phyloP scores from a whole-genome alignment of 2,797 vertebrate species.

The Tympanoctomys barrerae region DNA sequence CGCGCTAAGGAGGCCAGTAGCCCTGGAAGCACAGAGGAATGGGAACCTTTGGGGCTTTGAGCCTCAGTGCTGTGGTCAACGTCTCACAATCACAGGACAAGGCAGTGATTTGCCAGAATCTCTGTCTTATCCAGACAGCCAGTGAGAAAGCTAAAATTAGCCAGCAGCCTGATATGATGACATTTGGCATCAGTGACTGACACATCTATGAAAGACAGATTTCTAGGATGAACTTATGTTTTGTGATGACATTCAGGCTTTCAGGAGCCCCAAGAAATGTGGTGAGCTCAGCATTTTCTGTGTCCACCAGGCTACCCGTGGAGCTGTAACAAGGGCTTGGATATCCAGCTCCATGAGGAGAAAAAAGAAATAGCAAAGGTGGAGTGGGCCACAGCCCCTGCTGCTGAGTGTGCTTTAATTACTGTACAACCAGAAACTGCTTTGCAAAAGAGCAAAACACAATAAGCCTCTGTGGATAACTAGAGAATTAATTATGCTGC shows the following conservation, averaged over 20 bases:
- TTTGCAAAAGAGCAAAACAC: conserved; percentile 25
- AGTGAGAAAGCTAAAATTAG: conserved; percentile 63
- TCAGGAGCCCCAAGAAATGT: not conserved
- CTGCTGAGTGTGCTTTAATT: not conserved
- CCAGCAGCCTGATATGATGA: conserved; percentile 48
- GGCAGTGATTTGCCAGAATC: not conserved
- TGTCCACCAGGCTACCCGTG: accelerated
- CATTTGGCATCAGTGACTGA: conserved; percentile 2
- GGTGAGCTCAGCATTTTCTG: conserved; percentile 12
- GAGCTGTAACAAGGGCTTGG: not conserved
- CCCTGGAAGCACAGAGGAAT: not conserved
- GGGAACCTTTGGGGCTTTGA: not conserved
- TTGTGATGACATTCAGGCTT: not conserved
- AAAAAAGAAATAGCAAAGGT: not conserved
- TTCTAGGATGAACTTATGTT: not conserved
- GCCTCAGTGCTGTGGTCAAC: not conserved
- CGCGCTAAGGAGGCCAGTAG: not conserved
- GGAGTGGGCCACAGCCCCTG: not conserved
- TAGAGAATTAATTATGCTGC: conserved; percentile 4
- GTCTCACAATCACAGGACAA: not conserved
- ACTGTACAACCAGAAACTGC: not conserved
- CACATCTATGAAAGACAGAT: conserved; percentile 30
- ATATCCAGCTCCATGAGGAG: not conserved
- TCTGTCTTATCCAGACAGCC: conserved; percentile 41
- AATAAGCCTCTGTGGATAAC: not conserved